A percentile compares a stretch with the other conserved stretches of the same genome.
Conservation (phyloP, 2,888 invertebrate genomes). For the Onchidella celtica region DNA sequence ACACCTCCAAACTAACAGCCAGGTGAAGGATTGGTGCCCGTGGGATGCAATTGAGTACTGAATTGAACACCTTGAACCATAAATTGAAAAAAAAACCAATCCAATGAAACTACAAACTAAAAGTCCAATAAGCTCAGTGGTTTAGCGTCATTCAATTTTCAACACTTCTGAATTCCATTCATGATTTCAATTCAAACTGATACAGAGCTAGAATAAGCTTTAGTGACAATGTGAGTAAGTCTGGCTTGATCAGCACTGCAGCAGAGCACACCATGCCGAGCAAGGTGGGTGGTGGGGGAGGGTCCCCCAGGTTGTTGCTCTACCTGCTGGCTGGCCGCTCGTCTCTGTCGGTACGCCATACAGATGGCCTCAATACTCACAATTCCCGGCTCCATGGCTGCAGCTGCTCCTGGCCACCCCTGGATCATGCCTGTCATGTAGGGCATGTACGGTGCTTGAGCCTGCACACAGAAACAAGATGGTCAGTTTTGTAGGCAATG, state of each 20-base stretch:
- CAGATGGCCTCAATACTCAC: slow-evolving; percentile 54
- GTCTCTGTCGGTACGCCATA: slow-evolving; percentile 51
- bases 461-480: background rate
- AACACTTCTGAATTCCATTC: no score
- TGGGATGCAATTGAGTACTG: no score
- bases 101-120: no score
- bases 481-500: background rate
- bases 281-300: no score
- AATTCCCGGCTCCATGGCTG: slow-evolving; percentile 43
- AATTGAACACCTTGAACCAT: no score
- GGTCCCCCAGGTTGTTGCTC: background rate
- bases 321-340: slow-evolving; percentile 50
- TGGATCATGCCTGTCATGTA: slow-evolving; percentile 43
- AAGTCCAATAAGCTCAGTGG: no score
- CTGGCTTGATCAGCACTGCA: background rate
- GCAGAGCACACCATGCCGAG: slow-evolving; percentile 27
- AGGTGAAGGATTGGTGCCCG: no score
- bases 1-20: no score
- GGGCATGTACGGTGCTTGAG: slow-evolving; percentile 22
- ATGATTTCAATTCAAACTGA: no score
- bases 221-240: background rate
- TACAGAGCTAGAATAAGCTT: no score
- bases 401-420: slow-evolving; percentile 33
- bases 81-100: no score
- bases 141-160: no score